phyloP scores from a whole-genome alignment of 2,888 invertebrate genomes.

The Plagodis pulveraria region DNA sequence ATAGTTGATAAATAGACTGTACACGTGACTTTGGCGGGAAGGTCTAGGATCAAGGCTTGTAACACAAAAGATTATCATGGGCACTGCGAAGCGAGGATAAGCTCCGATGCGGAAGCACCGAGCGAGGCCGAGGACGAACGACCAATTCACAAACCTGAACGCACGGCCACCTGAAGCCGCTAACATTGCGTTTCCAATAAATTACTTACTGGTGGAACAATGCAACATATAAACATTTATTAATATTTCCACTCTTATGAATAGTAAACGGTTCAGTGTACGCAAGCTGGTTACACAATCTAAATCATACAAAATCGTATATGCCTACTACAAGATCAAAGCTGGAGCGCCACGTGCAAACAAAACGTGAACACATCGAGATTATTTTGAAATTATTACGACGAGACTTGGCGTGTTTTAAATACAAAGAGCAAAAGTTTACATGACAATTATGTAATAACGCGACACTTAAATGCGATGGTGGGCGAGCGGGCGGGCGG shows the following conservation, averaged over 20 bases:
- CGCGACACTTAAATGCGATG: constrained; percentile 23
- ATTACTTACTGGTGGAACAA: constrained; percentile 28
- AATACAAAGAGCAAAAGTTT: constrained; percentile 70
- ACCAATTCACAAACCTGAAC: constrained; percentile 75
- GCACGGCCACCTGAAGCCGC: constrained; percentile 62
- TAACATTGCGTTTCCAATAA: constrained; percentile 44
- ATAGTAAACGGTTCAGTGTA: constrained; percentile 13
- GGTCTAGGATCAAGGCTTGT: constrained; percentile 77
- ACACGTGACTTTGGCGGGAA: constrained; percentile 62
- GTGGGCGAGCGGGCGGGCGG: constrained; percentile 23
- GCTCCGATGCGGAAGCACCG: constrained; percentile 77
- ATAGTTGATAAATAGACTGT: constrained; percentile 61
- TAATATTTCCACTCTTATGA: constrained; percentile 14
- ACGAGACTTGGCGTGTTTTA: constrained; percentile 65
- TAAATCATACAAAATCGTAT: constrained; percentile 26
- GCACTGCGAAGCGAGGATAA: constrained; percentile 79
- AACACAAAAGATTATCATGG: constrained; percentile 79
- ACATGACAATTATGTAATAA: constrained; percentile 43
- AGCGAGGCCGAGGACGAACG: constrained; percentile 80
- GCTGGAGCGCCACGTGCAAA: constrained; percentile 36
- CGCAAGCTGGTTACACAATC: constrained; percentile 28
- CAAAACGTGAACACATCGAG: constrained; percentile 37
- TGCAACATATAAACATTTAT: constrained; percentile 12
- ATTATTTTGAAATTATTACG: constrained; percentile 40
- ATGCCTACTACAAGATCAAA: constrained; percentile 39